Base-by-base conservation (phyloP, 2,888 invertebrate species). In the Agrilus biguttatus region DNA sequence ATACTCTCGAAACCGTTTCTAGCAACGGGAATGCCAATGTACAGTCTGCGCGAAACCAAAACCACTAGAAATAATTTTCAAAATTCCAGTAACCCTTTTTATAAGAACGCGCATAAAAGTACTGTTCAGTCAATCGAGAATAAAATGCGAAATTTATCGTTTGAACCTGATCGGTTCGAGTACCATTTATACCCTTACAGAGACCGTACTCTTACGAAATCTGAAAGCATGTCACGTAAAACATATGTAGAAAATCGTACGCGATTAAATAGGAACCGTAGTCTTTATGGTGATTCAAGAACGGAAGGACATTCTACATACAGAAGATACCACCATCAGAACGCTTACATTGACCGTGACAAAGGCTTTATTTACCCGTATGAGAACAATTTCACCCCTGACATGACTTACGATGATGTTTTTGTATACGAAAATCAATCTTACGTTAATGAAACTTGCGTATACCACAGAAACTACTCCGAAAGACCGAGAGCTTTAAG, bases 1-100 rank as follows among this genome's bases (percentile, higher is more conserved):
- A 65, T 82, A 12, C 63, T 81, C 2, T 75, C 77, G 33, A 74
- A 77, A 40, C 78, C 79, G 1, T 66, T 69, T 51, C 62, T 64
- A 28, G 52, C 57, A 28, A 53, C 58, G 6, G 55, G 51, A 37
- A 54, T 55, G 8, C 55, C 58, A 12, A 61, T 64, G 48, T 61
- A 61, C 46, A 66, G 65, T 5, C 65, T 63, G 45, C 55, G 63
- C 8, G 63, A 64, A 48, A 52, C 66, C 21, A 55, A 55, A 42
- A 8, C 28, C 10, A 4, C 28, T 28, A 21, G 21, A 21, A 21
- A 21, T 21, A 21, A 21, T 21, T 28, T 28, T 28, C 53, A 53
- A 36, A 53, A 52, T 35, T 36, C 37, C 21, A 45, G 37, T 23
- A 35, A 36, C 12, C 8, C 28, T 1, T 28, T 28, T 36, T 19